Conservation (phyloP, 2,888 invertebrate genomes). For the Mesoligia furuncula region DNA sequence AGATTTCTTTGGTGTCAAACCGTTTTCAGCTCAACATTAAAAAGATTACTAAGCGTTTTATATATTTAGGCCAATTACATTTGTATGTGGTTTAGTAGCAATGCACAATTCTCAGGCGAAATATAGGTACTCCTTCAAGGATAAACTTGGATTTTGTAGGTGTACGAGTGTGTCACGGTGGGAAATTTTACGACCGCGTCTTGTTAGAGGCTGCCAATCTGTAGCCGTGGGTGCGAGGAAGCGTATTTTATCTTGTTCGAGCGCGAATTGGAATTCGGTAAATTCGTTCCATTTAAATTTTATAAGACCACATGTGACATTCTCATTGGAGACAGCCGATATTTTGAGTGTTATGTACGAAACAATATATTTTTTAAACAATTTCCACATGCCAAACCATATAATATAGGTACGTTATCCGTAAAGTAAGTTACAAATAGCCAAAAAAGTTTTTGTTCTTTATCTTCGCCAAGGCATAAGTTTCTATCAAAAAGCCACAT, state of each 20-base stretch:
- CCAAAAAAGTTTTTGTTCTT: neutral
- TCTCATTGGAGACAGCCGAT: neutral
- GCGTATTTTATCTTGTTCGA: constrained; percentile 46
- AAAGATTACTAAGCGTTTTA: neutral
- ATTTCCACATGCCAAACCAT: neutral
- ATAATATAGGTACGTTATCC: neutral
- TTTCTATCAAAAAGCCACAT: neutral
- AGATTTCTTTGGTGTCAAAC: neutral
- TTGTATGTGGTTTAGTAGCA: neutral
- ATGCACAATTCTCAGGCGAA: neutral
- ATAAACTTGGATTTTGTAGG: constrained; percentile 11
- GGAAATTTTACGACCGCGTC: constrained; percentile 50
- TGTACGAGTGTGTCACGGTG: neutral
- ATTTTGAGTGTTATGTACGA: neutral
- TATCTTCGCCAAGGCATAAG: neutral
- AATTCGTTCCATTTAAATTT: constrained; percentile 10
- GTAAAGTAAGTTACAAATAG: neutral
- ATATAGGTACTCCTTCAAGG: neutral
- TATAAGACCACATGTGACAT: neutral
- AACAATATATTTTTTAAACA: neutral
- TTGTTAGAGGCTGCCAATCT: constrained; percentile 54
- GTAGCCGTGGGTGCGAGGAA: constrained; percentile 22
- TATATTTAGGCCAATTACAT: too few species aligned
- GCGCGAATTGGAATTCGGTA: constrained; percentile 20
- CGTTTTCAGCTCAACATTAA: neutral